Evolutionary conservation across 92 coral and sea anemone species (phyloP), one percentile per base, ranked within the genome.

Genomic region (Heliopora coerulea): DNA sequence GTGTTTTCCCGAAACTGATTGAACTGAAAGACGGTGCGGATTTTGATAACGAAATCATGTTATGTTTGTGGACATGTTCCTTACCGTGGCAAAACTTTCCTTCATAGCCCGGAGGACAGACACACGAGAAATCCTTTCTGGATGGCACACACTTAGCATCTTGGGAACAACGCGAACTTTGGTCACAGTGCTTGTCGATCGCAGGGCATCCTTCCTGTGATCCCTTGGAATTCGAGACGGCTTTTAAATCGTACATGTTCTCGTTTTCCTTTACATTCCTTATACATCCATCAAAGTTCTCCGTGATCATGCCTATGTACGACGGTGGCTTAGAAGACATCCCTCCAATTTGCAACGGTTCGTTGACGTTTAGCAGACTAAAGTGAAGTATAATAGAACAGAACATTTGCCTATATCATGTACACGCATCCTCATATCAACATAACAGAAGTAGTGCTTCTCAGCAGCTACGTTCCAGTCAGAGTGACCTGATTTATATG

Each of bases 301-400:
- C 82, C 44, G 68, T 49, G 50, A 59, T 65, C 10, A 93, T 86
- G 12, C 68, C 59, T 8, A 93, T 91, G 63, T 86, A 90, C 25
- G 66, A 56, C 58, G 91, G 83, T 60, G 81, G 84, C 13, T 82
- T 75, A 20, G 61, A 65, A 8, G 87, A 83, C 25, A 91, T 64
- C 4, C 98, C 98, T 17, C 98, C 98, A 8, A 93, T 81, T 66
- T 93, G 97, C 34, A 93, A 79, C 20, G 98, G 97, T 3, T 80
- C 89, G 32, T 87, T 85, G 18, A 87, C 65, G 56, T 93, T 85
- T 29, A 93, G 68, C 39, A 88, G 78, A 65, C 98, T 93, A 52
- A 3, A 52, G 49, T 59, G 54, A n/a, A 8, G 18, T 72, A 67
- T 2, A 27, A 26, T 4, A 44, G 21, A 6, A 9, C 0, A 44